A percentile compares a stretch with the other conserved stretches of the same genome.
These are phyloP conservation scores for Anniella stebbinsi DNA, from an alignment of 2,797 vertebrate genomes.

Conservation along the genomic window DNA sequence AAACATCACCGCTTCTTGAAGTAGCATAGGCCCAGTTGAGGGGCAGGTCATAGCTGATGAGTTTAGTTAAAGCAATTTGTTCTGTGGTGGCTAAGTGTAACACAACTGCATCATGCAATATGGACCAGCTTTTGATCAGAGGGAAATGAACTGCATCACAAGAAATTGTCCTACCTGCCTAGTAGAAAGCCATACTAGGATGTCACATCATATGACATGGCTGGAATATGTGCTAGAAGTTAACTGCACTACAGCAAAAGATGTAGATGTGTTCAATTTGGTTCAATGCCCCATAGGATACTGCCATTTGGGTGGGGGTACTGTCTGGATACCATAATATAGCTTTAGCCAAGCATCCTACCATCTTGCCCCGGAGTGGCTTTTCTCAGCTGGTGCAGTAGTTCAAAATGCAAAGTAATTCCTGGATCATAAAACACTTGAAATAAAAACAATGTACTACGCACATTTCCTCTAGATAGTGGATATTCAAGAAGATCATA, in stretches of 20 bases:
- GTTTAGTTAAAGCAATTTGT: background rate
- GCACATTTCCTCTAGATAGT: background rate
- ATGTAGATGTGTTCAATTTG: background rate
- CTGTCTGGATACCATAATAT: background rate
- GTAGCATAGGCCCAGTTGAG: background rate
- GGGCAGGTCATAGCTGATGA: background rate
- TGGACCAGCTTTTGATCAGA: background rate
- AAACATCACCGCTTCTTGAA: background rate
- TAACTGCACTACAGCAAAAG: background rate
- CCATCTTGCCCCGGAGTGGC: background rate
- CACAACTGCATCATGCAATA: background rate
- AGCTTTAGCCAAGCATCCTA: background rate
- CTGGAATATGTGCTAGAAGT: background rate
- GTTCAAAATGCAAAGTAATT: background rate
- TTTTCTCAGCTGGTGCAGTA: background rate
- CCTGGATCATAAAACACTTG: background rate
- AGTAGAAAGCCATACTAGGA: background rate
- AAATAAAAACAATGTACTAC: background rate
- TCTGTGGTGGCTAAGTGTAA: background rate
- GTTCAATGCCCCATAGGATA: background rate
- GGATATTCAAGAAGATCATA: background rate
- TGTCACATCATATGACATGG: background rate
- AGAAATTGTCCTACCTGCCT: background rate
- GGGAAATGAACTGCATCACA: background rate
- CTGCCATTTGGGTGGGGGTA: background rate